Base-by-base conservation (phyloP, 2,113 vertebrate genomes). In the Cettia cetti region DNA sequence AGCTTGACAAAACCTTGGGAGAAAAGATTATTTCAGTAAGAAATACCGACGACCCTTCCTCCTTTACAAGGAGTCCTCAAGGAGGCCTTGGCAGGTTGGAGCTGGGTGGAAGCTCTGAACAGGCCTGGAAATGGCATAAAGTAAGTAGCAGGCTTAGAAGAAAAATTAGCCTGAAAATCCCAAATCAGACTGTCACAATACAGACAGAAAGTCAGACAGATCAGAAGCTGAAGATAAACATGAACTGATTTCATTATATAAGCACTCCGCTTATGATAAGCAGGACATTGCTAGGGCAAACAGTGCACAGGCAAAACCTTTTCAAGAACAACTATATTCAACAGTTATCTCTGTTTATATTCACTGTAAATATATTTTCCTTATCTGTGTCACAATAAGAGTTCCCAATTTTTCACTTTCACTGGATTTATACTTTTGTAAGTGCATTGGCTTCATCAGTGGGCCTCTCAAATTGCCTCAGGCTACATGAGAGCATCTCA, bases 171-270 rank as follows among this genome's bases (percentile, higher is more conserved):
- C 42, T 86, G 76, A 44, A 74, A 93, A 93, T 49, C 20, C 23
- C 54, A 71, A 93, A 9, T 21, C n/a, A 83, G 64, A 60, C 15
- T 27, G 63, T 69, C 75, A 76, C 49, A 92, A 45, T 74, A 52
- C 17, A 76, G 68, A 87, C 20, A 78, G 37, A 89, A 92, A 87
- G 89, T 50, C 40, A 90, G 85, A 82, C 15, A 57, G 71, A 66
- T 88, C 33, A 86, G 75, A 83, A 90, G 64, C 60, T 56, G 39
- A 92, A 90, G 64, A 81, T 92, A 94, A 96, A 94, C 76, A 93
- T 90, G 93, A 96, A 89, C 47, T 86, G 79, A 90, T 96, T 75
- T 89, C 72, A 86, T 91, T 89, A 88, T 77, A 59, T 82, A 92
- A 91, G 60, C 39, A 79, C 56, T 91, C 74, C 30, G 49, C 31